Percentiles rank a stretch among this genome's conserved stretches.
phyloP scores from a whole-genome alignment of 2,888 invertebrate species.

The Lasioglossum morio region DNA sequence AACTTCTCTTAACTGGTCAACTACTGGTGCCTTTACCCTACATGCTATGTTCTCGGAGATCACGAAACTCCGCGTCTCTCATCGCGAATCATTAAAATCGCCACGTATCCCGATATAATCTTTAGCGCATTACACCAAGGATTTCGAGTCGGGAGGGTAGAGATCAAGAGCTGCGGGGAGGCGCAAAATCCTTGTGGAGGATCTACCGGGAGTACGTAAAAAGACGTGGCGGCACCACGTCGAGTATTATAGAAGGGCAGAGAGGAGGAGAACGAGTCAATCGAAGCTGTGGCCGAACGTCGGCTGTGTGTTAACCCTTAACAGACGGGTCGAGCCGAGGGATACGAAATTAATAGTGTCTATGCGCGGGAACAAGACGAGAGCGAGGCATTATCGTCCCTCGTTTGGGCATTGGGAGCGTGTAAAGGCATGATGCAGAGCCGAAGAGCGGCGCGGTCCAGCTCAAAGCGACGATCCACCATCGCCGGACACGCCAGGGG shows the following conservation, averaged over 20 bases:
- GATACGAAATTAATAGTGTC: constrained; percentile 84
- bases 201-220: constrained; percentile 21
- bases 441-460: constrained; percentile 77
- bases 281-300: constrained; percentile 41
- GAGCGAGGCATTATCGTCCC: constrained; percentile 80
- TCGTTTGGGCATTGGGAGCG: constrained; percentile 83
- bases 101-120: constrained; percentile 2
- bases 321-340: constrained; percentile 61
- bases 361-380: constrained; percentile 80
- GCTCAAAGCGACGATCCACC: constrained; percentile 83
- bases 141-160: background rate
- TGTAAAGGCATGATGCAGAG: constrained; percentile 82
- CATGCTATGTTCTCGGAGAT: background rate
- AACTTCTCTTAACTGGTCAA: too few species aligned
- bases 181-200: background rate
- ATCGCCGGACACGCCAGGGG: constrained; percentile 84
- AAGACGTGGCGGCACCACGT: constrained; percentile 6
- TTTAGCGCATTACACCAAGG: background rate
- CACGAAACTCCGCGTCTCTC: background rate
- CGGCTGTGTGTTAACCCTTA: constrained; percentile 37
- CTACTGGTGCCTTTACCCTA: too few species aligned
- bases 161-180: background rate
- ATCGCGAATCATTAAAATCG: background rate
- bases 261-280: constrained; percentile 62
- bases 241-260: background rate